A percentile compares a stretch with the other conserved stretches of the same genome.
Conservation (phyloP, 2,888 invertebrate species). For the Rutpela maculata region DNA sequence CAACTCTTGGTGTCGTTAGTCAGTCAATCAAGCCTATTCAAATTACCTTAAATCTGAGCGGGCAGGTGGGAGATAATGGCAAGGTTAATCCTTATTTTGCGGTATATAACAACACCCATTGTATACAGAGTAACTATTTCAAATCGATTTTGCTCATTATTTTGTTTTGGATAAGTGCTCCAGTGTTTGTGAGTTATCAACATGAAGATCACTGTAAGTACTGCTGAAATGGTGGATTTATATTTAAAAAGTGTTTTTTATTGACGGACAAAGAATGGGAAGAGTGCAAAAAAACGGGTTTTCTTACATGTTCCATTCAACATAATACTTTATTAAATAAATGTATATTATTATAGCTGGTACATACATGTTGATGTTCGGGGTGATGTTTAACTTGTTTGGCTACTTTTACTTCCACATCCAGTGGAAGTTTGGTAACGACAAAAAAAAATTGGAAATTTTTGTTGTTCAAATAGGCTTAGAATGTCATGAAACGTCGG, state of each 20-base stretch:
- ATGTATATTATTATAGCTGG: too few species aligned
- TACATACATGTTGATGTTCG: too few species aligned
- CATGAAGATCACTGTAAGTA: conserved; percentile 31
- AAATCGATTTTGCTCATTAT: conserved; percentile 19
- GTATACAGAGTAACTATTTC: conserved; percentile 20
- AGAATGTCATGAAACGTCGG: too few species aligned
- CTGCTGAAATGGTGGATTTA: too few species aligned
- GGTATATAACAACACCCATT: conserved; percentile 39
- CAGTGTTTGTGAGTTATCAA: background rate
- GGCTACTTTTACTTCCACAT: background rate
- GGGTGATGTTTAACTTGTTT: background rate
- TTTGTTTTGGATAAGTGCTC: conserved; percentile 9
- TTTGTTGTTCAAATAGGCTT: too few species aligned
- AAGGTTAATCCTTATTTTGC: conserved; percentile 43
- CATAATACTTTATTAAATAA: too few species aligned
- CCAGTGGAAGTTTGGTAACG: too few species aligned
- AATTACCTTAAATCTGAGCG: conserved; percentile 20
- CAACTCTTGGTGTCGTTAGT: background rate
- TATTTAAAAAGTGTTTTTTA: background rate
- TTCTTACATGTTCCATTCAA: too few species aligned
- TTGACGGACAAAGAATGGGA: background rate
- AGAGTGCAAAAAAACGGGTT: too few species aligned
- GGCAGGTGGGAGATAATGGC: conserved; percentile 43
- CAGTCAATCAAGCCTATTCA: conserved; percentile 19
- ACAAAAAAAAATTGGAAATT: too few species aligned